A percentile compares a stretch with the other conserved stretches of the same genome.
These are phyloP conservation scores for Coenonympha arcania DNA, from an alignment of 2,888 invertebrate genomes.

Conservation along the genomic window DNA sequence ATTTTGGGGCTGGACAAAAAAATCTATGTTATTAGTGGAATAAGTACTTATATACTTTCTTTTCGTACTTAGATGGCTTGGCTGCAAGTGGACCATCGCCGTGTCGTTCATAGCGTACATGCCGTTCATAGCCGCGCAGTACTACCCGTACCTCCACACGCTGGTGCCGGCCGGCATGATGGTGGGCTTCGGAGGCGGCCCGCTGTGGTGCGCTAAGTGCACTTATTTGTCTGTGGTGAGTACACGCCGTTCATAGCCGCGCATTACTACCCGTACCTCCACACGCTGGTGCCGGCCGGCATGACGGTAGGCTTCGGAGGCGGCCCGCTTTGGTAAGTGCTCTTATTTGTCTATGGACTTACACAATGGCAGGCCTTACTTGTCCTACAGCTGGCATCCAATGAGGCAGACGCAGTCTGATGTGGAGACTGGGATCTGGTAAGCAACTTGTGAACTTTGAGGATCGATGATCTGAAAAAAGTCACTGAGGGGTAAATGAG, in stretches of 20 bases:
- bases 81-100: constrained; percentile 92
- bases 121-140: constrained; percentile 92
- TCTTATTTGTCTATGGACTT: constrained; percentile 92
- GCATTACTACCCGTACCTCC: constrained; percentile 80
- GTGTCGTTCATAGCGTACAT: constrained; percentile 90
- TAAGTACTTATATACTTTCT: not conserved
- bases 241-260: constrained; percentile 54
- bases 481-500: too few species aligned
- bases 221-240: constrained; percentile 90
- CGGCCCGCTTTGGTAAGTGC: constrained; percentile 96
- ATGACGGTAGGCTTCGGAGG: constrained; percentile 90
- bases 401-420: too few species aligned
- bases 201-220: constrained; percentile 96
- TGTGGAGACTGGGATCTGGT: too few species aligned
- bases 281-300: constrained; percentile 87
- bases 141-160: constrained; percentile 88
- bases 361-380: too few species aligned
- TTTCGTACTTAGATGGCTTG: constrained; percentile 80
- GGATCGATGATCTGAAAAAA: too few species aligned
- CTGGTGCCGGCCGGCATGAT: constrained; percentile 87
- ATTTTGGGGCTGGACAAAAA: too few species aligned
- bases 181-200: constrained; percentile 91
- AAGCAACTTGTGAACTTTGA: too few species aligned
- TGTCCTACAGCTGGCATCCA: too few species aligned
- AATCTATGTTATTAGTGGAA: too few species aligned